Evolutionary conservation across 2,888 invertebrate genomes (phyloP).

Genomic region (Penaeus monodon): DNA sequence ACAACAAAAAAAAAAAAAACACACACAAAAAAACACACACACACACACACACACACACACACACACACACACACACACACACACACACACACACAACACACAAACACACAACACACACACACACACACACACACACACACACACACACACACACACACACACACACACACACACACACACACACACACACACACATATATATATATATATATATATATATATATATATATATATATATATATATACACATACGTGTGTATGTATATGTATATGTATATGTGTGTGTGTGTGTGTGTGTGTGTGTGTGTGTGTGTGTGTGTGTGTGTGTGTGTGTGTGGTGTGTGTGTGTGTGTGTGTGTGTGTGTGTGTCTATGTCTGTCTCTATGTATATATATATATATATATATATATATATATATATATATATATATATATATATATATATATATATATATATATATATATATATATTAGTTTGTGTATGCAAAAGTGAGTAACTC

Average conservation of each 20-base stretch:
- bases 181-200: neutral
- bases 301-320: neutral
- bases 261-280: conserved; percentile 5
- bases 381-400: conserved; percentile 4
- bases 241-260: neutral
- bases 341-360: neutral
- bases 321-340: neutral
- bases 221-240: neutral
- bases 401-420: conserved; percentile 22
- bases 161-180: neutral
- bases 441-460: conserved; percentile 9
- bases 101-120: too few species aligned
- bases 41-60: neutral
- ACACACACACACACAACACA: too few species aligned
- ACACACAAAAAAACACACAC: too few species aligned
- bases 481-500: too few species aligned
- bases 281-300: neutral
- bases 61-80: neutral
- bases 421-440: conserved; percentile 22
- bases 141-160: too few species aligned
- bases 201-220: conserved; percentile 7
- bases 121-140: too few species aligned
- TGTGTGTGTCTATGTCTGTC: too few species aligned
- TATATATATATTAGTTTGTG: too few species aligned
- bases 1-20: too few species aligned